These are phyloP conservation scores for Anthopleura xanthogrammica DNA, from an alignment of 92 coral and sea anemone genomes.

Conservation along the genomic window DNA sequence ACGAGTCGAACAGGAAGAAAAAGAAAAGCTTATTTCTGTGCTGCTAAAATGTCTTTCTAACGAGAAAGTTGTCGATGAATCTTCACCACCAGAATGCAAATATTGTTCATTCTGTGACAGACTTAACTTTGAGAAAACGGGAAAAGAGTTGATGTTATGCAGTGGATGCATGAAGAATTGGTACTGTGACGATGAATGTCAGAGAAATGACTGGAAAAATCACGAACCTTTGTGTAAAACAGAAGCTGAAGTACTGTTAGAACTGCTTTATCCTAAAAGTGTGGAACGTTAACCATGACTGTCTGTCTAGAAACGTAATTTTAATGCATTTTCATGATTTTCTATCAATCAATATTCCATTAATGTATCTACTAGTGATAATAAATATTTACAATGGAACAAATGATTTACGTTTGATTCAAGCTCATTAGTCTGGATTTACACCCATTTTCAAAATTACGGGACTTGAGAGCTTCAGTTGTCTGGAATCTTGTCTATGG, in stretches of 20 bases:
- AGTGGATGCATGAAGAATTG: slow-evolving; percentile 16
- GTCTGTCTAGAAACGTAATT: neutral
- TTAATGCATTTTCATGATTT: too few species aligned
- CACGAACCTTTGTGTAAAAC: slow-evolving; percentile 4
- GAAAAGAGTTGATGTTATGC: slow-evolving; percentile 3
- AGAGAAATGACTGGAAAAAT: neutral
- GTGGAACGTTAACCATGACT: neutral
- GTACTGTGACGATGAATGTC: slow-evolving; percentile 21
- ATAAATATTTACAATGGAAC: too few species aligned
- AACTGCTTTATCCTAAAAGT: neutral
- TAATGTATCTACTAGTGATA: too few species aligned
- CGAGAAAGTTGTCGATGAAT: neutral
- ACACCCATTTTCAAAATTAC: too few species aligned
- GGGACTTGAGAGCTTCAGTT: too few species aligned
- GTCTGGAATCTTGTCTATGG: too few species aligned
- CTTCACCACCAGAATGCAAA: neutral
- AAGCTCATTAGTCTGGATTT: too few species aligned
- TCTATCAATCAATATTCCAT: too few species aligned
- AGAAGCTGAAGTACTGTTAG: slow-evolving; percentile 4
- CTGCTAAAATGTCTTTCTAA: neutral
- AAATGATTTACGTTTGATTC: too few species aligned
- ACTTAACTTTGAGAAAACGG: slow-evolving; percentile 7
- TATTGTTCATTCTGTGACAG: slow-evolving; percentile 1
- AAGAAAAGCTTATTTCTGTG: slow-evolving; percentile 4
- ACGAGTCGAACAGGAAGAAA: slow-evolving; percentile 2